Percentiles rank a stretch among this genome's conserved stretches.
phyloP scores from a whole-genome alignment of 2,797 vertebrate species.

The Mionectes olivaceus region DNA sequence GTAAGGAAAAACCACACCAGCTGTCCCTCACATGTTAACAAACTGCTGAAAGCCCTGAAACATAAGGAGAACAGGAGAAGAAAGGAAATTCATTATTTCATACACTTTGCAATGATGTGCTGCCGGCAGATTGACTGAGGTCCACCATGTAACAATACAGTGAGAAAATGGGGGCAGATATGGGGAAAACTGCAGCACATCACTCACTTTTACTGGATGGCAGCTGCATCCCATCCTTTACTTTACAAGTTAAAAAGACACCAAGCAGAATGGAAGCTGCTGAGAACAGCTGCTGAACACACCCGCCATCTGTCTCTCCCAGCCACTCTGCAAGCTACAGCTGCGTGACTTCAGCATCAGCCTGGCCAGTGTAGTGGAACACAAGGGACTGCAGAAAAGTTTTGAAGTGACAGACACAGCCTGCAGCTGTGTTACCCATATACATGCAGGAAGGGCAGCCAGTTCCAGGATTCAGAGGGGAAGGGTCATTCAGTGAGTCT shows the following conservation, averaged over 20 bases:
- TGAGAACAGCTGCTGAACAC: neutral
- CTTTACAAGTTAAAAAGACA: neutral
- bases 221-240: neutral
- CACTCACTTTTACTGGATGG: neutral
- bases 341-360: neutral
- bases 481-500: neutral
- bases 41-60: neutral
- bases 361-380: too few species aligned
- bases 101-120: neutral
- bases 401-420: neutral
- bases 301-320: neutral
- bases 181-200: neutral
- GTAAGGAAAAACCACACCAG: neutral
- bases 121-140: neutral
- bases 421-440: too few species aligned
- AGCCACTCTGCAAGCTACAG: neutral
- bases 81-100: neutral
- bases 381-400: neutral
- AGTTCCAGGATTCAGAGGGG: too few species aligned
- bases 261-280: rapidly evolving
- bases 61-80: neutral
- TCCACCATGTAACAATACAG: neutral
- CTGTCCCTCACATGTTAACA: neutral
- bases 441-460: neutral
- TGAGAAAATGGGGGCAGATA: neutral